Evolutionary conservation across 1,140 invertebrate species (phyloP).

Genomic region (Coelopa frigida): DNA sequence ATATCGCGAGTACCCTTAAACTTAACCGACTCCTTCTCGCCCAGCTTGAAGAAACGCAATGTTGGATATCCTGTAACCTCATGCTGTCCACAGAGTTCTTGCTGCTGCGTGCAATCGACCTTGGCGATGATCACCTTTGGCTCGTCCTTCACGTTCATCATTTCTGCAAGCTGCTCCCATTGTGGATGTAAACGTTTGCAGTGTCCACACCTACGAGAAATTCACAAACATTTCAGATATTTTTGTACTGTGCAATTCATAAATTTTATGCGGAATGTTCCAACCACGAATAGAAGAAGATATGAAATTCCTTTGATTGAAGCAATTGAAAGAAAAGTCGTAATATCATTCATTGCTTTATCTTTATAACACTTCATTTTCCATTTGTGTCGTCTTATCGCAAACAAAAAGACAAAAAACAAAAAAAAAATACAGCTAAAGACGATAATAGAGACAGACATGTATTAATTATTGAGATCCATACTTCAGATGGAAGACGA

Average conservation of each 20-base stretch:
- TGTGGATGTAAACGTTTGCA: constrained; percentile 61
- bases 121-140: constrained; percentile 59
- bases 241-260: not conserved
- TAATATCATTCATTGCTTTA: no score
- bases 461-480: no score
- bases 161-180: constrained; percentile 65
- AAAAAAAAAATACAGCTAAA: no score
- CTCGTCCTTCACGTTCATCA: constrained; percentile 56
- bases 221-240: not conserved
- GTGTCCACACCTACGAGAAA: constrained; percentile 58
- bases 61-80: constrained; percentile 64
- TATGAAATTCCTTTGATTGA: no score
- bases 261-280: not conserved
- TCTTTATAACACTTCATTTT: no score
- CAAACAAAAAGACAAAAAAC: no score
- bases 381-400: no score
- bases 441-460: no score
- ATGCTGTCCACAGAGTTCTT: constrained; percentile 60
- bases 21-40: constrained; percentile 51
- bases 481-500: no score
- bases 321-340: no score
- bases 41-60: constrained; percentile 66
- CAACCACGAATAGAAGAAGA: not conserved
- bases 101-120: constrained; percentile 71
- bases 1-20: constrained; percentile 66